These are phyloP conservation scores for Ascaphus truei DNA, from an alignment of 2,113 vertebrate genomes.

Conservation along the genomic window DNA sequence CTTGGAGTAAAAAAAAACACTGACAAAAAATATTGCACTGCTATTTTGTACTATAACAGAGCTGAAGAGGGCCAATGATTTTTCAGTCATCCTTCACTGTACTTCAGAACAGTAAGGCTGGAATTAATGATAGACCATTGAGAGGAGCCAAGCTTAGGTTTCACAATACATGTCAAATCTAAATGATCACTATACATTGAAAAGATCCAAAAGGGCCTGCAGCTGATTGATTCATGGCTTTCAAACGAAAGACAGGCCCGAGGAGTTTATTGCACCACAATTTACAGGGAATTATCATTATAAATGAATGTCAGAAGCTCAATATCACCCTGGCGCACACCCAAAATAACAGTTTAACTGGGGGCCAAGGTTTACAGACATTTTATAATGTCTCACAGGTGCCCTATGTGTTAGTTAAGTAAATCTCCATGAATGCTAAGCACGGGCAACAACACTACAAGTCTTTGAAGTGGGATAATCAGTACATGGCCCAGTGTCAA, in stretches of 20 bases:
- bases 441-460: no score
- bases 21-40: constrained; percentile 90
- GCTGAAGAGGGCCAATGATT: constrained; percentile 86
- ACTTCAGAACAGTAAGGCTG: constrained; percentile 87
- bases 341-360: constrained; percentile 46
- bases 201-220: constrained; percentile 72
- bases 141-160: constrained; percentile 80
- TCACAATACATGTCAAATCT: constrained; percentile 90
- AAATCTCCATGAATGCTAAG: not conserved
- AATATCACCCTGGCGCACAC: constrained; percentile 66
- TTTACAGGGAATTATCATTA: constrained; percentile 80
- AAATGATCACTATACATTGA: constrained; percentile 83
- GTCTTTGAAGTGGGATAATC: no score
- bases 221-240: constrained; percentile 92
- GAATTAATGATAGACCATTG: constrained; percentile 86
- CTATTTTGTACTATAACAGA: constrained; percentile 92
- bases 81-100: constrained; percentile 94
- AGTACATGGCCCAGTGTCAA: no score
- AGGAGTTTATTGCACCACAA: constrained; percentile 82
- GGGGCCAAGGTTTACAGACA: not conserved
- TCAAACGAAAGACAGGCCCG: constrained; percentile 80
- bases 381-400: not conserved
- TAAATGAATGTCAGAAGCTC: constrained; percentile 69
- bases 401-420: not conserved
- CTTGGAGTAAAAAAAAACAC: constrained; percentile 90